phyloP scores from a whole-genome alignment of 2,113 vertebrate species.

The Crotalus viridis region DNA sequence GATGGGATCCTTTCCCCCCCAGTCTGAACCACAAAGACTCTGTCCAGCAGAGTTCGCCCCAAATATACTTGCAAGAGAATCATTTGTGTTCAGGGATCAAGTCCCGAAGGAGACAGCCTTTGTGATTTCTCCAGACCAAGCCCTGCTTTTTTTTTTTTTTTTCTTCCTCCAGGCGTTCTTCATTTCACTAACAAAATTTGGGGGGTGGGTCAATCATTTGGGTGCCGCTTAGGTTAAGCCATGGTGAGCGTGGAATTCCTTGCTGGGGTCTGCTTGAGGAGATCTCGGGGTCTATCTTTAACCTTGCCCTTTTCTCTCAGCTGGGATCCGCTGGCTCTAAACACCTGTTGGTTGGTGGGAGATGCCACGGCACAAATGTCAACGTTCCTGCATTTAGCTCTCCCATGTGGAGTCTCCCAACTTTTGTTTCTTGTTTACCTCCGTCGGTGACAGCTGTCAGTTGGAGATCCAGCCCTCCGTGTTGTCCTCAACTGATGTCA shows the following conservation, averaged over 20 bases:
- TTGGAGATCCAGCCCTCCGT: not conserved
- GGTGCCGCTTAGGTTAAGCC: not conserved
- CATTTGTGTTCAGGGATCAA: not conserved
- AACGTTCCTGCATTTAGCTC: not conserved
- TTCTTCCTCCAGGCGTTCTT: not conserved
- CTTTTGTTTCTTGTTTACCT: not conserved
- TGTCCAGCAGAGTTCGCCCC: not conserved
- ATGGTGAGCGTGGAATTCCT: not conserved
- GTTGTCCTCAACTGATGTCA: not conserved
- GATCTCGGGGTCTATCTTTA: too few species aligned
- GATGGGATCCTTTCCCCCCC: not conserved
- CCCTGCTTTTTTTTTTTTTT: too few species aligned
- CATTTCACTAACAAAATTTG: too few species aligned
- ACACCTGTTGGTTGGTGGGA: not conserved
- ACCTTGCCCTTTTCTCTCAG: not conserved
- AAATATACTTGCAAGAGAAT: not conserved
- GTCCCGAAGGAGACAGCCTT: not conserved
- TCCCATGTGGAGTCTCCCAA: accelerated
- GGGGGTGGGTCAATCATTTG: not conserved
- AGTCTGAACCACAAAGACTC: not conserved
- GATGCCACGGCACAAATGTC: not conserved
- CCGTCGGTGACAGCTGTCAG: not conserved
- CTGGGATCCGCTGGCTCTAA: accelerated
- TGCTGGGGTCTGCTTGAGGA: not conserved
- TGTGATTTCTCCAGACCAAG: not conserved